Base-by-base conservation (phyloP, 2,888 invertebrate genomes). In the Zonitis immaculata region DNA sequence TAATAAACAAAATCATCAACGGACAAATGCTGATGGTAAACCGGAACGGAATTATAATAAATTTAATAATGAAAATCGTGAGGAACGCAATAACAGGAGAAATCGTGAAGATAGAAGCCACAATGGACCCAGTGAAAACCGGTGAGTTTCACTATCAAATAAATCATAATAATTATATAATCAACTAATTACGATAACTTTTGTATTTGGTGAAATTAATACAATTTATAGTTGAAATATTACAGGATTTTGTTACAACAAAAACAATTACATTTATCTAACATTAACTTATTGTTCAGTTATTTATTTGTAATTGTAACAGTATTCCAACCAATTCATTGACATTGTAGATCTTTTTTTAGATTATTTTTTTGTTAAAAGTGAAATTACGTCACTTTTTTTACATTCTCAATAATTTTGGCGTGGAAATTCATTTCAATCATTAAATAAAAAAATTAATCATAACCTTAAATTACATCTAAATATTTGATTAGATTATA, bases 1-100 rank as follows among this genome's bases (percentile, higher is more conserved):
- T 55, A 64, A 61, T 22, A 76, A 73, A 66, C 68, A 67, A 43
- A 66, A 62, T 52, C 68, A 67, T 51, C 69, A 63, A 61, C 66
- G 70, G 57, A 57, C 68, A 44, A 68, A 71, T 64, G 78, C 77
- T 61, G 82, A 82, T 67, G 80, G 79, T 68, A 79, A 81, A 78
- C 78, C 77, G 72, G 80, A 65, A 74, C 75, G 72, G 69, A 77
- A 60, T 66, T 77, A 79, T 55, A 80, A 77, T 54, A 75, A 74
- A 65, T 79, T 79, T 51, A 81, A 79, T 67, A 80, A 79, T 66
- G 84, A 86, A 68, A 82, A 82, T 53, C 81, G 86, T 39, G 91
- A 91, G 68, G 87, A 87, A 71, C 82, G 89, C 59, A 85, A 87
- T 66, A 87, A 85, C 69, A 78, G 81, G 63, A 78, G 83, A 61